These are phyloP conservation scores for Rhopalosiphum padi DNA, from an alignment of 1,140 invertebrate species.

Conservation along the genomic window DNA sequence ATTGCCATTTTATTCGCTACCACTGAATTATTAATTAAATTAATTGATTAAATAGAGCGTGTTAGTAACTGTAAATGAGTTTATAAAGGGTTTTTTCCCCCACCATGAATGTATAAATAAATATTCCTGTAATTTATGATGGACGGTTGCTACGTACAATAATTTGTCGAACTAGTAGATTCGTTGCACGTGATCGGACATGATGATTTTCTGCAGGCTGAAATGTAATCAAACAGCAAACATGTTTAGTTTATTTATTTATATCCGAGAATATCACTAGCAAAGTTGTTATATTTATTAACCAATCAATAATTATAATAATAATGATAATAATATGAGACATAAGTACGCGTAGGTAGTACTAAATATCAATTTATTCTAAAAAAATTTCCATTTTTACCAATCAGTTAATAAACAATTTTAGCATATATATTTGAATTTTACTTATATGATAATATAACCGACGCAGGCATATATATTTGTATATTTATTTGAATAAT, in stretches of 20 bases:
- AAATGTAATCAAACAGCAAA: neutral
- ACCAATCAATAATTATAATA: neutral
- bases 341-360: too few species aligned
- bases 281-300: neutral
- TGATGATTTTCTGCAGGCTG: neutral
- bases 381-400: too few species aligned
- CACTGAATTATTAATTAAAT: neutral
- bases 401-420: too few species aligned
- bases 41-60: neutral
- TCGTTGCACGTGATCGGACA: neutral
- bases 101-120: neutral
- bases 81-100: neutral
- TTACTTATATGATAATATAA: too few species aligned
- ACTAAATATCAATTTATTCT: too few species aligned
- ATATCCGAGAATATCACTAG: neutral
- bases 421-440: too few species aligned
- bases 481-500: neutral
- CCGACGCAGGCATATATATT: neutral
- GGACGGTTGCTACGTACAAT: neutral
- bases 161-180: constrained; percentile 14
- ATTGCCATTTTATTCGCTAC: neutral
- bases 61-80: neutral
- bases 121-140: constrained; percentile 3
- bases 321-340: too few species aligned
- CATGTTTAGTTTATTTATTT: neutral